Evolutionary conservation across 1,140 invertebrate genomes (phyloP).

Genomic region (Anoplophora glabripennis): DNA sequence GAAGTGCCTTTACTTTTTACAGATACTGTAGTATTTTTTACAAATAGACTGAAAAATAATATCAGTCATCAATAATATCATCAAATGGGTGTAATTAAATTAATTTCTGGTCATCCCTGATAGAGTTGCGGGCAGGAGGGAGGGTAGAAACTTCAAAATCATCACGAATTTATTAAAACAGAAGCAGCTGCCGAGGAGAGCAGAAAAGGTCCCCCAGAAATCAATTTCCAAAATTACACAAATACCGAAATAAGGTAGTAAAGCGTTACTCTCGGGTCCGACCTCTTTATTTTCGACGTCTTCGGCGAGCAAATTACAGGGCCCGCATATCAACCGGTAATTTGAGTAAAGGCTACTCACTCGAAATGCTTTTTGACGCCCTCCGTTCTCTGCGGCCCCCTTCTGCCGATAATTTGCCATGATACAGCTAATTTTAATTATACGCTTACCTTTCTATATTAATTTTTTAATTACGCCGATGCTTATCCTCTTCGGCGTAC

Average conservation of each 20-base stretch:
- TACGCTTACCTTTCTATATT: constrained; percentile 20
- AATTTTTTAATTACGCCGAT: constrained; percentile 29
- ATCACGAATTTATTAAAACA: no score
- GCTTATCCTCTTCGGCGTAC: constrained; percentile 3
- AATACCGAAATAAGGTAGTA: constrained; percentile 34
- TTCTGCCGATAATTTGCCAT: constrained; percentile 24
- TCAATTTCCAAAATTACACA: constrained; percentile 37
- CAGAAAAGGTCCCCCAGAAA: constrained; percentile 17
- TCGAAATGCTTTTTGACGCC: constrained; percentile 20
- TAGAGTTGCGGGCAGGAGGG: no score
- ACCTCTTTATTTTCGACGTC: constrained; percentile 29
- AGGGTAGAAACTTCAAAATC: no score
- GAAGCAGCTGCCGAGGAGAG: constrained; percentile 9
- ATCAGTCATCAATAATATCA: no score
- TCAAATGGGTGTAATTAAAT: no score
- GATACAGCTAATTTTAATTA: constrained; percentile 36
- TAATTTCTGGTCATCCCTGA: no score
- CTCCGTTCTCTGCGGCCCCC: neutral
- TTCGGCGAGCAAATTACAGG: constrained; percentile 39
- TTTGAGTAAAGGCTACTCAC: constrained; percentile 41
- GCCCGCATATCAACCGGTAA: constrained; percentile 29
- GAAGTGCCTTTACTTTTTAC: no score
- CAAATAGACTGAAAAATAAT: no score
- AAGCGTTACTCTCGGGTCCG: constrained; percentile 24
- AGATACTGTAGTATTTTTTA: no score